Conservation (phyloP, 1,140 invertebrate species). For the Whitmania pigra region DNA sequence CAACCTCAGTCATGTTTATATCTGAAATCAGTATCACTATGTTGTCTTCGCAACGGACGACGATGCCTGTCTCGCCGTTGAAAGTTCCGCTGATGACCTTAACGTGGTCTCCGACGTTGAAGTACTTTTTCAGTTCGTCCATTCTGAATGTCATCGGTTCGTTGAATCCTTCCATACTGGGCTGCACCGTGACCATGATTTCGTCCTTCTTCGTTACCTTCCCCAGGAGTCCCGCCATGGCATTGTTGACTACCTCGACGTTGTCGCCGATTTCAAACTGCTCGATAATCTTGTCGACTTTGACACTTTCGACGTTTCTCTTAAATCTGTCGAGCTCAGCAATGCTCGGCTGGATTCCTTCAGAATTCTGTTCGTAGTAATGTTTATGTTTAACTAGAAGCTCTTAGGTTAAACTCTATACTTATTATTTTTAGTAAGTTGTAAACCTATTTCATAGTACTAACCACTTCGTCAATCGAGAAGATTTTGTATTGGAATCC, state of each 20-base stretch:
- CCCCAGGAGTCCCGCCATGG: conserved; percentile 84
- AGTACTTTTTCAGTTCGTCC: conserved; percentile 80
- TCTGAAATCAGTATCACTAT: conserved; percentile 85
- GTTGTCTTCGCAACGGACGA: conserved; percentile 84
- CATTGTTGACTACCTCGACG: conserved; percentile 86
- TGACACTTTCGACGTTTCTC: conserved; percentile 62
- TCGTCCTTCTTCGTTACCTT: conserved; percentile 86
- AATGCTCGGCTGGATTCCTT: conserved; percentile 84
- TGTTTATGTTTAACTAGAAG: too few relatives aligned
- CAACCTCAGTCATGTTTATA: conserved; percentile 81
- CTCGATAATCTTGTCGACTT: conserved; percentile 44
- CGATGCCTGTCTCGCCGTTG: conserved; percentile 90
- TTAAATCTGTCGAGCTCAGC: conserved; percentile 90
- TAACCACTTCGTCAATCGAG: conserved; percentile 71
- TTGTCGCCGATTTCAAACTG: conserved; percentile 80
- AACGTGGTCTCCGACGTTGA: conserved; percentile 90
- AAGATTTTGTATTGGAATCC: conserved; percentile 91
- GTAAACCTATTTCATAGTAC: conserved; percentile 23
- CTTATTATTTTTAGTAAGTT: too few relatives aligned
- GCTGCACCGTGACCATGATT: conserved; percentile 85
- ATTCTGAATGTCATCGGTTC: conserved; percentile 82
- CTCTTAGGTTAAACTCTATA: too few relatives aligned
- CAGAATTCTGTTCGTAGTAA: conserved; percentile 51
- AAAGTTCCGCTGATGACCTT: conserved; percentile 85
- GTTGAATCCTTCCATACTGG: conserved; percentile 87